Evolutionary conservation across 1,140 invertebrate species (phyloP), one percentile per base, ranked within the genome.

Genomic region (Tetragonula clypearis): DNA sequence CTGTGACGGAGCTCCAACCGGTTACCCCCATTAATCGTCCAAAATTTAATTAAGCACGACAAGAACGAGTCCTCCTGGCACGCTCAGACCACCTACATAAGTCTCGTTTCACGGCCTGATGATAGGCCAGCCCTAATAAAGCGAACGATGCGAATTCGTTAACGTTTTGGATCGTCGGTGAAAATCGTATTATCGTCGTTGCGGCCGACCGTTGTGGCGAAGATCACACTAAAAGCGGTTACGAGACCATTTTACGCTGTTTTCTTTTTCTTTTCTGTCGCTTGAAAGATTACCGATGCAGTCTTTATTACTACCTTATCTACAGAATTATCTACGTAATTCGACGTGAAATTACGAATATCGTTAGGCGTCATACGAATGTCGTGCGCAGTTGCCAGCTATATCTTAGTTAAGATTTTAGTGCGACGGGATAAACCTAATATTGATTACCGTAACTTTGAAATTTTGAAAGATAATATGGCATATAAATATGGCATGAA

Each of bases 21-120:
- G 79, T 88, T 87, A 85, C 87, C 41, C 41, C 89, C 87, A 92
- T 92, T 91, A 92, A 92, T 92, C 90, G 90, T 83, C 87, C n/a
- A 66, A 91, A 92, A 92, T 92, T 91, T 91, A 92, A 92, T 92
- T 92, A 92, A 92, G 86, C 81, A 53, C 79, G 82, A 85, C 87
- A 80, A 80, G 49, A 66, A 68, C 69, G 78, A 73, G 55, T 69
- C 35, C 30, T 53, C 35, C 30, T 78, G 65, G 65, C 82, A 53
- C 62, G 60, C 26, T 82, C 30, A 23, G 35, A 83, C 73, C 35
- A 11, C n/a, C 14, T 56, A 17, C 30, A 66, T 30, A 75, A 23
- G 71, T n/a, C 49, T 15, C 80, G 21, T 23, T 55, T 21, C 19
- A 72, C 23, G 9, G 26, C 58, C 58, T 6, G 19, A 41, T 35